Conservation (phyloP, 2,797 vertebrate genomes). For the Malacoraja senta region DNA sequence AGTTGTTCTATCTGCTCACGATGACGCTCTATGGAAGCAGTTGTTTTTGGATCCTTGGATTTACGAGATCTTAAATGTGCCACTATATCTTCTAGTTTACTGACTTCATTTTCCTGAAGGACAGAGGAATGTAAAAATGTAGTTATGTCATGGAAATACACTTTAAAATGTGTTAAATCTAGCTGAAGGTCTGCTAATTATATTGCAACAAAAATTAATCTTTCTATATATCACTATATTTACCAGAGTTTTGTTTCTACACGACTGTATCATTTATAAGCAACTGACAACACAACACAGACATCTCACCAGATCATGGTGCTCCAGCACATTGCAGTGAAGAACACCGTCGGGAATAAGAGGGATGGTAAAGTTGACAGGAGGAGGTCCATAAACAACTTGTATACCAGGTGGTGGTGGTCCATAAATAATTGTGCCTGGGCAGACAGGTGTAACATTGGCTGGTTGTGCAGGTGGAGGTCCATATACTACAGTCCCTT, state of each 20-base stretch:
- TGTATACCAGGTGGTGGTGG: conserved; percentile 59
- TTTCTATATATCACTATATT: background rate
- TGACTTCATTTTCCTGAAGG: conserved; percentile 58
- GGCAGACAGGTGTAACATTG: conserved; percentile 47
- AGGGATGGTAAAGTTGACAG: conserved; percentile 55
- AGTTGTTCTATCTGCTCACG: conserved; percentile 50
- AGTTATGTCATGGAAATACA: background rate
- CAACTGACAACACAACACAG: background rate
- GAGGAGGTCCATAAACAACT: conserved; percentile 59
- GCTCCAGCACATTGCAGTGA: conserved; percentile 69
- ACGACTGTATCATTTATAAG: background rate
- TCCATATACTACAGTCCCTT: conserved; percentile 59
- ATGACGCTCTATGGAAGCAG: conserved; percentile 41
- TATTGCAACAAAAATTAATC: background rate
- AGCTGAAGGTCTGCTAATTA: background rate
- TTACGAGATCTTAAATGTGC: conserved; percentile 53
- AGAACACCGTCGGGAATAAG: conserved; percentile 58
- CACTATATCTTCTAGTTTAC: conserved; percentile 53
- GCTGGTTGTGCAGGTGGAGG: conserved; percentile 51
- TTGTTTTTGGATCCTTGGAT: conserved; percentile 45
- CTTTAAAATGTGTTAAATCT: conserved; percentile 1
- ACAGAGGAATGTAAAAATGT: background rate
- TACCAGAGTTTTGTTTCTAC: background rate
- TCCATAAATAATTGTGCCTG: conserved; percentile 59
- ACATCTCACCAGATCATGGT: conserved; percentile 62